Conservation (phyloP, 2,113 vertebrate genomes). For the Ochotona princeps region DNA sequence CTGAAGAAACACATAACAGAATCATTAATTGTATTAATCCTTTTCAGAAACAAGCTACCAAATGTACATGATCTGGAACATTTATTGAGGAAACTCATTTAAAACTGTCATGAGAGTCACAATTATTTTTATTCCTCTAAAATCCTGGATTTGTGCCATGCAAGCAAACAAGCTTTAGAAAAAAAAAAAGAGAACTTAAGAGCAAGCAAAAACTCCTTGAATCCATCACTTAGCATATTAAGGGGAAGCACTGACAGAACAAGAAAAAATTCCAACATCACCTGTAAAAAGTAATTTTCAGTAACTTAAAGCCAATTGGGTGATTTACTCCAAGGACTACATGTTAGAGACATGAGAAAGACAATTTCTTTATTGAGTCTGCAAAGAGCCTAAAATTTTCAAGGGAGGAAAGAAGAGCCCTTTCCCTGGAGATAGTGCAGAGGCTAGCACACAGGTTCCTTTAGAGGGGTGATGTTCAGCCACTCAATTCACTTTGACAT, state of each 20-base stretch:
- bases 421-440: conserved; percentile 37
- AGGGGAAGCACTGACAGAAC: neutral
- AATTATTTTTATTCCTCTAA: conserved; percentile 39
- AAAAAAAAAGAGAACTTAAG: conserved; percentile 37
- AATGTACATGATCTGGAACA: conserved; percentile 41
- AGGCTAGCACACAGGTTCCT: neutral
- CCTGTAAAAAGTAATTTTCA: neutral
- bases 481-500: conserved; percentile 64
- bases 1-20: conserved; percentile 53
- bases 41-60: conserved; percentile 54
- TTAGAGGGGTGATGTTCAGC: conserved; percentile 42
- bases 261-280: conserved; percentile 56
- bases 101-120: conserved; percentile 45
- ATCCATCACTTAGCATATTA: conserved; percentile 12
- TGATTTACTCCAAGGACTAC: conserved; percentile 14
- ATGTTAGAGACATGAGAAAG: conserved; percentile 35
- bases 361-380: conserved; percentile 40
- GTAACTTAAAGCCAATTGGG: conserved; percentile 36
- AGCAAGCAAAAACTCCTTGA: neutral
- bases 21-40: conserved; percentile 36
- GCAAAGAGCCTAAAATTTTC: neutral
- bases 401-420: neutral
- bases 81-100: conserved; percentile 66
- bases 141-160: conserved; percentile 47
- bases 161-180: conserved; percentile 57